Evolutionary conservation across 2,888 invertebrate species (phyloP).

Genomic region (Macrosiphum euphorbiae): DNA sequence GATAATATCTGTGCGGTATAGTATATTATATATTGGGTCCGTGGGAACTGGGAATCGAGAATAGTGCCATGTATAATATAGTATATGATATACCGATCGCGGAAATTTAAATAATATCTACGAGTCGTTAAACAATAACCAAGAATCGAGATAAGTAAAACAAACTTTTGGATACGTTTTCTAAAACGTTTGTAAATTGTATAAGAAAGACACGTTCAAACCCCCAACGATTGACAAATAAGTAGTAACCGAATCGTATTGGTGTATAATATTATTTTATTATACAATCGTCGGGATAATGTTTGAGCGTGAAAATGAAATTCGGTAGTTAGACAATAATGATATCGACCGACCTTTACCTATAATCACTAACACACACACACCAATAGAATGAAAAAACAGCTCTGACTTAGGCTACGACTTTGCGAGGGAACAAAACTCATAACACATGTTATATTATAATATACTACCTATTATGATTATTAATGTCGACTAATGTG

Average conservation of each 20-base stretch:
- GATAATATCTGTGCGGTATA: not conserved
- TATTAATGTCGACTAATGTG: not conserved
- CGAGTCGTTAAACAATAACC: conserved; percentile 19
- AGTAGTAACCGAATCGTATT: not conserved
- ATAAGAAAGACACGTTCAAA: not conserved
- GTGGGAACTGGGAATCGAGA: conserved; percentile 61
- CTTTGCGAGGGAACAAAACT: not conserved
- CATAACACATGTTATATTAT: not conserved
- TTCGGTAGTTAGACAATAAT: not conserved
- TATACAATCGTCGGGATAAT: not conserved
- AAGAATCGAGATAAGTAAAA: conserved; percentile 43
- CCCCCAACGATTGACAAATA: not conserved
- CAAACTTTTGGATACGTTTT: conserved; percentile 28
- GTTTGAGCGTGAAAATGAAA: not conserved
- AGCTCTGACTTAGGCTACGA: not conserved
- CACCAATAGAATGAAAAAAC: not conserved
- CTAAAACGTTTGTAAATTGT: conserved; percentile 18
- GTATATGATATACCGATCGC: conserved; percentile 21
- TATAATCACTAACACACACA: not conserved
- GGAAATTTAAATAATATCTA: conserved; percentile 41
- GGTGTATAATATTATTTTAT: not conserved
- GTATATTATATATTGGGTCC: conserved; percentile 23
- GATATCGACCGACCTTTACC: not conserved
- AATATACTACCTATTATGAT: not conserved
- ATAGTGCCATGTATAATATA: not conserved